Percentiles rank a stretch among this genome's conserved stretches.
These are phyloP conservation scores for Campoletis raptor DNA, from an alignment of 2,888 invertebrate genomes.

Conservation along the genomic window DNA sequence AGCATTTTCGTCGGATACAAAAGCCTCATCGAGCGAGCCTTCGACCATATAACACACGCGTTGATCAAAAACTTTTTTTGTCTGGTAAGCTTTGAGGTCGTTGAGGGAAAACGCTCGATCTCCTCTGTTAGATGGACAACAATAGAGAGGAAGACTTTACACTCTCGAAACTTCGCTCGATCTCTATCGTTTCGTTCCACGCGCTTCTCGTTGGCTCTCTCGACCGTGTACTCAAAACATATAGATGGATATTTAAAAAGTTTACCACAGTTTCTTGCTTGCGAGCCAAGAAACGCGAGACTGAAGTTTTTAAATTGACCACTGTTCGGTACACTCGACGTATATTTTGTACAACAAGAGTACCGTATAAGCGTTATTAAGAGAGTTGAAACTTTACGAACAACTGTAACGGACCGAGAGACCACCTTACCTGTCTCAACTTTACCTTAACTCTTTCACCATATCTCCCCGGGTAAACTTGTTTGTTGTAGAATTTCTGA, in stretches of 20 bases:
- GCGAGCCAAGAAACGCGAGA: slow-evolving; percentile 10
- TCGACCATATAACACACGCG: slow-evolving; percentile 15
- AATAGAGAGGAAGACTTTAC: neutral
- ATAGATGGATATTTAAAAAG: slow-evolving; percentile 67
- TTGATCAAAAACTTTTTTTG: slow-evolving; percentile 56
- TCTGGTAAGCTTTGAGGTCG: neutral
- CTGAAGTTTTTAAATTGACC: slow-evolving; percentile 58
- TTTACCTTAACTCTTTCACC: slow-evolving; percentile 17
- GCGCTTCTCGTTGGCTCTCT: slow-evolving; percentile 25
- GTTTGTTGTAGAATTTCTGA: neutral
- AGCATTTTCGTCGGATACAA: slow-evolving; percentile 66
- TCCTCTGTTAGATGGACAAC: neutral
- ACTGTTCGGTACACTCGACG: slow-evolving; percentile 9
- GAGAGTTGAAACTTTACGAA: slow-evolving; percentile 49
- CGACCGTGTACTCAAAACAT: slow-evolving; percentile 49
- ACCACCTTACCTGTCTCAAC: slow-evolving; percentile 2
- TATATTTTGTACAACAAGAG: neutral
- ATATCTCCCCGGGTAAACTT: neutral
- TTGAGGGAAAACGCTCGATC: neutral
- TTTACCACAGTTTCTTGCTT: slow-evolving; percentile 43
- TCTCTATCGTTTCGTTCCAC: slow-evolving; percentile 63
- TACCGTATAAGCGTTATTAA: slow-evolving; percentile 22
- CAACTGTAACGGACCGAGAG: neutral
- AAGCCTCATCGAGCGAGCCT: slow-evolving; percentile 45
- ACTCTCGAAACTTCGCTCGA: slow-evolving; percentile 46